phyloP scores from a whole-genome alignment of 2,797 vertebrate genomes.

The Enteromius treurensis region DNA sequence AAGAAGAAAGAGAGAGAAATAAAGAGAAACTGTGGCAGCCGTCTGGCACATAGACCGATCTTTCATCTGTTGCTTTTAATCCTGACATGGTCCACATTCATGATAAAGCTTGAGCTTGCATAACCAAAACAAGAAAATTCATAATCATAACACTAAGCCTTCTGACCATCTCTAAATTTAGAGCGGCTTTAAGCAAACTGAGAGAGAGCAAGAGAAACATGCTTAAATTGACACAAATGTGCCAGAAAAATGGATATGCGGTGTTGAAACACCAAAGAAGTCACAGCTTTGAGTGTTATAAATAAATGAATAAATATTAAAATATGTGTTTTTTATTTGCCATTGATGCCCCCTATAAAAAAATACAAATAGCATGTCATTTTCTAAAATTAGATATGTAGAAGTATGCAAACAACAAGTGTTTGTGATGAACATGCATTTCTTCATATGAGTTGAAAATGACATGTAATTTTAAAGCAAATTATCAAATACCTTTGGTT shows the following conservation, averaged over 20 bases:
- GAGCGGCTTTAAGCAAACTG: constrained; percentile 46
- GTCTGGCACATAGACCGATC: constrained; percentile 33
- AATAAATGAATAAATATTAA: not conserved
- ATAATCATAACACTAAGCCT: constrained; percentile 66
- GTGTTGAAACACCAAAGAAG: not conserved
- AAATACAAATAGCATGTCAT: not conserved
- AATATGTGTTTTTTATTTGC: not conserved
- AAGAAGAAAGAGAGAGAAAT: constrained; percentile 41
- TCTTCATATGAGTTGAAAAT: not conserved
- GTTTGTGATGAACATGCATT: not conserved
- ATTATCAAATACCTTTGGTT: not conserved
- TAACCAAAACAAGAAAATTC: constrained; percentile 50
- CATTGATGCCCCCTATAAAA: not conserved
- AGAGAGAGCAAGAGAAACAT: constrained; percentile 34
- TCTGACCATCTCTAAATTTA: constrained; percentile 65
- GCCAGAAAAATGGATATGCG: not conserved
- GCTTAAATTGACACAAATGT: constrained; percentile 13
- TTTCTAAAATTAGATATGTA: not conserved
- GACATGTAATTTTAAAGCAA: not conserved
- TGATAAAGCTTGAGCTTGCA: constrained; percentile 44
- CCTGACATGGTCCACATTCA: constrained; percentile 52
- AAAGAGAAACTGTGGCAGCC: constrained; percentile 34
- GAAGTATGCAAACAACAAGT: not conserved
- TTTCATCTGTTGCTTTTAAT: constrained; percentile 54
- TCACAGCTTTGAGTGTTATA: not conserved